These are phyloP conservation scores for Polyommatus icarus DNA, from an alignment of 2,888 invertebrate genomes.

Conservation along the genomic window DNA sequence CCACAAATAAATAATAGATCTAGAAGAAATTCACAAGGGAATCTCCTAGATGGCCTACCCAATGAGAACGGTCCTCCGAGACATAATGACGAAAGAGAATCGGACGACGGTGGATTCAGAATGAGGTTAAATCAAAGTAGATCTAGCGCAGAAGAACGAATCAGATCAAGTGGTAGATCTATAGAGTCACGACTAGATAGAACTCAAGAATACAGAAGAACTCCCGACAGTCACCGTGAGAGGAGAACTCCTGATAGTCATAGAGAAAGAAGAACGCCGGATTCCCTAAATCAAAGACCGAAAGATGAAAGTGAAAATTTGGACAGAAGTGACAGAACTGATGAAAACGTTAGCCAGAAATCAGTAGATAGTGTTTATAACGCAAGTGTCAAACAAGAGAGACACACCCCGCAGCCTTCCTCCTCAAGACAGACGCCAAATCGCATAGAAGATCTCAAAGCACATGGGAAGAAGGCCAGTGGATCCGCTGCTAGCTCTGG, in stretches of 20 bases:
- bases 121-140: constrained; percentile 67
- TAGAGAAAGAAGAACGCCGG: constrained; percentile 23
- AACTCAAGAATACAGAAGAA: constrained; percentile 59
- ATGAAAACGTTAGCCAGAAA: constrained; percentile 73
- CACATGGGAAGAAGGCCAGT: constrained; percentile 68
- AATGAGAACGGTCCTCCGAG: constrained; percentile 56
- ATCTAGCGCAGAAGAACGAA: constrained; percentile 69
- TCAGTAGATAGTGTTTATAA: constrained; percentile 81
- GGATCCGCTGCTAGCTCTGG: constrained; percentile 84
- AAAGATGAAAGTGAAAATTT: constrained; percentile 53
- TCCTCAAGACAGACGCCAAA: constrained; percentile 73
- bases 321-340: constrained; percentile 53
- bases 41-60: constrained; percentile 75
- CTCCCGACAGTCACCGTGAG: constrained; percentile 51
- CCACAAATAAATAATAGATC: constrained; percentile 67
- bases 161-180: constrained; percentile 71
- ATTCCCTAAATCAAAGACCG: constrained; percentile 57
- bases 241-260: constrained; percentile 30
- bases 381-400: constrained; percentile 71
- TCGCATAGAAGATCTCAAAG: constrained; percentile 74
- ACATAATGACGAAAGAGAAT: constrained; percentile 74
- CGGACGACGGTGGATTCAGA: constrained; percentile 83
- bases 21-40: constrained; percentile 82
- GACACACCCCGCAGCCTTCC: constrained; percentile 69
- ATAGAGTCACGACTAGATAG: constrained; percentile 59